Evolutionary conservation across 2,888 invertebrate species (phyloP), one percentile per base, ranked within the genome.

Genomic region (Eledona agricola): DNA sequence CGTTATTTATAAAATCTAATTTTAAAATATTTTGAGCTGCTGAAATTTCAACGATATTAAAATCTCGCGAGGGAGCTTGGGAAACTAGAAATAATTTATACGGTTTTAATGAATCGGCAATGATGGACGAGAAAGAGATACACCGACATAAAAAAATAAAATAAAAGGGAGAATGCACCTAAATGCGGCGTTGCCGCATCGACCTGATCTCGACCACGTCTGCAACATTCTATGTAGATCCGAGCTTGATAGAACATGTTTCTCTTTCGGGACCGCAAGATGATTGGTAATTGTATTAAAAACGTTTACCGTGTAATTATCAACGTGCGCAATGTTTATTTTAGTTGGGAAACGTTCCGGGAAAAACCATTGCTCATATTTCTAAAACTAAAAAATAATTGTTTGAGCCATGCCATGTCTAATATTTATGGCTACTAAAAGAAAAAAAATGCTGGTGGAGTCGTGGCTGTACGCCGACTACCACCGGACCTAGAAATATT

Each of bases 351-450:
- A n/a, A n/a, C n/a, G n/a, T n/a, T n/a, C n/a, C n/a, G n/a, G n/a
- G n/a, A n/a, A 45, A 32, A 22, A 15, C 7, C 10, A 25, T n/a
- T 40, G 12, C 9, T 15, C 7, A 25, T 26, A 26, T 6, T 35
- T 35, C 11, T 47, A 16, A 50, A 42, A 51, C n/a, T n/a, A n/a
- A 17, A 31, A 32, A 37, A 29, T 37, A 12, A 29, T 10, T 32
- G 38, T 25, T n/a, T 43, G 35, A 54, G 54, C 54, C 54, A 54
- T 54, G 50, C 54, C 43, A 54, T 13, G 54, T 25, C 49, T 43
- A 25, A 43, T 50, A 43, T 49, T 54, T 54, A 54, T 50, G 54
- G 54, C 54, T 25, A 35, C 45, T 42, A 31, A 52, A 46, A 46
- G 13, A 46, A 42, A 37, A 47, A 50, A 34, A 25, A 23, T 19